Conservation (phyloP, 2,113 vertebrate species). For the Nannospalax galili region DNA sequence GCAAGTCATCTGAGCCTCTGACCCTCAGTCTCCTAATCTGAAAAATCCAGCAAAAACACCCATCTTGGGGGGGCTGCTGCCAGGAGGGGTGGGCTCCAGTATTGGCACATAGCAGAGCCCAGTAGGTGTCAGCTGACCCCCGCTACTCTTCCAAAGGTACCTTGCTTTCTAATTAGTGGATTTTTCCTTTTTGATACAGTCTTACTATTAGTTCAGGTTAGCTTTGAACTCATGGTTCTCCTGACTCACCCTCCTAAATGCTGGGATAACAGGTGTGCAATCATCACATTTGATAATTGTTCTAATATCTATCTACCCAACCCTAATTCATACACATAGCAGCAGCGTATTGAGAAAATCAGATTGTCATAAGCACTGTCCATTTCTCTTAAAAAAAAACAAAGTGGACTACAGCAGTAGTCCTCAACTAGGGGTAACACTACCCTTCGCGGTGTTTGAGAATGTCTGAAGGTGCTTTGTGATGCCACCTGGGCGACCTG, state of each 20-base stretch:
- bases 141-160: fast-evolving
- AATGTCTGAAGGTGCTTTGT: background rate
- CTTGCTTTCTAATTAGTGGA: background rate
- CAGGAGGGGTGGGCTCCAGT: fast-evolving
- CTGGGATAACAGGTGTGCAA: background rate
- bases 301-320: background rate
- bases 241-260: background rate
- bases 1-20: too few species aligned
- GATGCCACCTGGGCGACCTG: background rate
- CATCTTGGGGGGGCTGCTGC: background rate
- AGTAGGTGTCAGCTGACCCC: too few species aligned
- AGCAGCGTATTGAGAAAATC: background rate
- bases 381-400: background rate
- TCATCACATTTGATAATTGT: background rate
- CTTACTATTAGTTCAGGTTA: background rate
- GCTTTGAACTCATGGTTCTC: background rate
- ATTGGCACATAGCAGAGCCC: fast-evolving
- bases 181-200: background rate
- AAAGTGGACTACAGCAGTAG: background rate
- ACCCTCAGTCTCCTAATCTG: background rate
- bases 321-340: background rate
- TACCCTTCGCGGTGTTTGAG: background rate
- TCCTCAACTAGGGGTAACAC: background rate
- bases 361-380: background rate
- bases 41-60: background rate